These are phyloP conservation scores for Chironomus striatipennis DNA, from an alignment of 1,140 invertebrate species.

Conservation along the genomic window DNA sequence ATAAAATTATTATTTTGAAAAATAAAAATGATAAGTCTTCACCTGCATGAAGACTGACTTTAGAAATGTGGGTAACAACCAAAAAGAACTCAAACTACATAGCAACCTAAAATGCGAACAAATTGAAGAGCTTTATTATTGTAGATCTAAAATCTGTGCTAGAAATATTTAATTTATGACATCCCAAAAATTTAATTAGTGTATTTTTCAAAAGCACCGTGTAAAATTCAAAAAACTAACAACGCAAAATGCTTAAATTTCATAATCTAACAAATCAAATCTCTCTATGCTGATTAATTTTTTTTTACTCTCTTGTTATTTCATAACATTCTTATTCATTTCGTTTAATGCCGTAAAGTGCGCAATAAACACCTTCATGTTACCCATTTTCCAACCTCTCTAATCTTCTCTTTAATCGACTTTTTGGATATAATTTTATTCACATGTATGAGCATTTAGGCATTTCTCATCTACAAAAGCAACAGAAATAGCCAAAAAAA, in stretches of 20 bases:
- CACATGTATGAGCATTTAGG: not conserved
- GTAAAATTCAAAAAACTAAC: not conserved
- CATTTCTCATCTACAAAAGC: not conserved
- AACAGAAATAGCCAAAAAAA: not conserved
- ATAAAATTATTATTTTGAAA: no score
- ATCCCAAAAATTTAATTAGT: constrained; percentile 1
- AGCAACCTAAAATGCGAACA: no score
- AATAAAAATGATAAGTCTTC: no score
- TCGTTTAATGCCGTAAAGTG: not conserved
- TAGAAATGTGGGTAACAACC: no score
- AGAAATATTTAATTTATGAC: not conserved
- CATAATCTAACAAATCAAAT: no score
- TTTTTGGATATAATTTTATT: not conserved
- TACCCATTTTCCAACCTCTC: not conserved
- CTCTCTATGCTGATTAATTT: no score
- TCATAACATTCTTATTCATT: no score
- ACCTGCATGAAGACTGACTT: no score
- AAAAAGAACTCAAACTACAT: no score
- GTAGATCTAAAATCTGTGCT: no score
- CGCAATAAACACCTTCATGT: constrained; percentile 12
- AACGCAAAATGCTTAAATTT: not conserved
- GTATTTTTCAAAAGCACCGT: not conserved
- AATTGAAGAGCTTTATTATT: no score
- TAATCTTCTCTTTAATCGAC: not conserved
- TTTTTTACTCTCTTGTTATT: no score